Evolutionary conservation across 2,888 invertebrate species (phyloP), one percentile per base, ranked within the genome.

Genomic region (Andricus quercusramuli): DNA sequence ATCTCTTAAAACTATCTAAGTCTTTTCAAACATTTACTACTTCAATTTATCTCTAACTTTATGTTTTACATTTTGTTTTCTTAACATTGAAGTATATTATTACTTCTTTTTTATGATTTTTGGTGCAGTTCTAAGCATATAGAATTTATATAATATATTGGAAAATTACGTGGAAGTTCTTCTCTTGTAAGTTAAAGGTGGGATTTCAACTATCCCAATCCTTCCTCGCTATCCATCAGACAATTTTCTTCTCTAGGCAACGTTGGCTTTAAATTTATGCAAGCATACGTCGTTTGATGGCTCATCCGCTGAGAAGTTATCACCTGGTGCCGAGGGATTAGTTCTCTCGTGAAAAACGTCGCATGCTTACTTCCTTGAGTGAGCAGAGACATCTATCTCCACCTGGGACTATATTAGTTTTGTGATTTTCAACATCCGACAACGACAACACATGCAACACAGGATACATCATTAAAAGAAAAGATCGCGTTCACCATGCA

Each of bases 241-340:
- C 25, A 51, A 51, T 51, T 51, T 62, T 62, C 22, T 62, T 62
- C 13, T 25, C 62, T 62, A 3, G 22, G 15, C 9, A 62, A 25
- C 22, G 62, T 3, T 25, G 13, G 13, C 62, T n/a, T 13, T 62
- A 62, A 62, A 62, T 62, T 13, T 62, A 62, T 62, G 62, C 62
- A 62, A 62, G 62, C 13, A 25, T 25, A 62, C 62, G 62, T 62
- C 62, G 62, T 62, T 62, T 62, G 62, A 62, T 62, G 62, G 62
- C 62, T 25, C 62, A 13, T 62, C 22, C 13, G 13, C 62, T 25
- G 62, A 13, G 44, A 22, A 68, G 22, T 68, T 68, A 68, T 68
- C 67, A 15, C 41, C 67, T 13, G 37, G 67, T 22, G 67, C 22
- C 67, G 67, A 44, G 67, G 67, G 67, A 67, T 67, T 67, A 67